phyloP scores from a whole-genome alignment of 2,888 invertebrate genomes.

The Leptinotarsa tumamoca region DNA sequence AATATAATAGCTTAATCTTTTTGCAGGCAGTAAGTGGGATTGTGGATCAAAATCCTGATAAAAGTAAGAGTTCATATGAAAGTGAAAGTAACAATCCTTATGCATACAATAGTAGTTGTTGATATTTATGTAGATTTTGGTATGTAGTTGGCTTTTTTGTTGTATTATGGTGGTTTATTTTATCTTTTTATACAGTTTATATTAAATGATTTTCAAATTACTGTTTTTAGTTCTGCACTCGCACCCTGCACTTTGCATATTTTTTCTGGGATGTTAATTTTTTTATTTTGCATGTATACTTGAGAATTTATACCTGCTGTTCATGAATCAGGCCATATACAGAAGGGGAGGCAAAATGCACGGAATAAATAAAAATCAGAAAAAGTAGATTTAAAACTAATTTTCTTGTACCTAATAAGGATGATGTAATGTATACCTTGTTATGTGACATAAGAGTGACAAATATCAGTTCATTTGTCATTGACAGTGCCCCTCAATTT shows the following conservation, averaged over 20 bases:
- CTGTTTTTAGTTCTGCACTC: slow-evolving; percentile 32
- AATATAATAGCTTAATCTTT: slow-evolving; percentile 21
- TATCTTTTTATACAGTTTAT: slow-evolving; percentile 37
- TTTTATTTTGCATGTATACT: slow-evolving; percentile 5
- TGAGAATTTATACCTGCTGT: neutral
- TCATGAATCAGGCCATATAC: neutral
- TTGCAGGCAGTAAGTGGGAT: slow-evolving; percentile 83
- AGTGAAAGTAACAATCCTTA: slow-evolving; percentile 53
- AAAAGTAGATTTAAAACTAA: too few species aligned
- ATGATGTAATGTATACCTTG: too few species aligned
- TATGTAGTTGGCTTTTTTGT: slow-evolving; percentile 36
- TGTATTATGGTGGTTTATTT: slow-evolving; percentile 27
- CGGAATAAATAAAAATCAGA: too few species aligned
- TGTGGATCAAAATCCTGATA: slow-evolving; percentile 81
- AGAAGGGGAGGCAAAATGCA: neutral
- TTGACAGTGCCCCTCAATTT: too few species aligned
- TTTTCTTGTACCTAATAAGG: too few species aligned
- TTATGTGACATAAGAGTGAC: too few species aligned
- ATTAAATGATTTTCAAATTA: slow-evolving; percentile 37
- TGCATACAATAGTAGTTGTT: slow-evolving; percentile 54
- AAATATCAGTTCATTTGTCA: too few species aligned
- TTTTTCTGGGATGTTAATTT: slow-evolving; percentile 1
- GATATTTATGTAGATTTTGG: slow-evolving; percentile 30
- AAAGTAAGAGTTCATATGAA: slow-evolving; percentile 74
- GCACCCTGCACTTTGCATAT: slow-evolving; percentile 21